Conservation (phyloP, 2,888 invertebrate genomes). For the Halictus ligatus region DNA sequence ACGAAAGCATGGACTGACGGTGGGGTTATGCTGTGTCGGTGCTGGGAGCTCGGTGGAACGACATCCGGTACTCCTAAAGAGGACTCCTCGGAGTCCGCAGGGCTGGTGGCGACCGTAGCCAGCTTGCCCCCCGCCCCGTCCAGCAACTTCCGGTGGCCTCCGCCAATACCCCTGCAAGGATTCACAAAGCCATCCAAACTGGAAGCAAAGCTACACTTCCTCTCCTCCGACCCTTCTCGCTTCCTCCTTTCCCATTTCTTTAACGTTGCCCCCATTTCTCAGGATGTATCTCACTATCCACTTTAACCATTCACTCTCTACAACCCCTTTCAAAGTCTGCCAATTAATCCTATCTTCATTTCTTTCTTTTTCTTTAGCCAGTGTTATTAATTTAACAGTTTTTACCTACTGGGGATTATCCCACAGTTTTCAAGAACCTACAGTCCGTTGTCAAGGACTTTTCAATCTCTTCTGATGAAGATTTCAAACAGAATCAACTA, state of each 20-base stretch:
- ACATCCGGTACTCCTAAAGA: slow-evolving; percentile 81
- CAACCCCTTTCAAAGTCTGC: background rate
- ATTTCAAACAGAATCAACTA: too few species aligned
- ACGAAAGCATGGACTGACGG: slow-evolving; percentile 85
- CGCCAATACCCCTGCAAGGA: slow-evolving; percentile 85
- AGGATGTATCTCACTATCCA: background rate
- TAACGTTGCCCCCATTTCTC: background rate
- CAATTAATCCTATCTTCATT: background rate
- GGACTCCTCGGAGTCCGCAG: slow-evolving; percentile 85
- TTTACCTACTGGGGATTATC: too few species aligned
- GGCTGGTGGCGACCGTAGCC: slow-evolving; percentile 86
- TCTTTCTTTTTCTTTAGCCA: background rate
- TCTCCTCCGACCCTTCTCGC: slow-evolving; percentile 16
- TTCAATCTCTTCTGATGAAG: too few species aligned
- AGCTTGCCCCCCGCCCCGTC: slow-evolving; percentile 85
- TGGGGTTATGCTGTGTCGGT: slow-evolving; percentile 86
- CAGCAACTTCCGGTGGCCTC: slow-evolving; percentile 85
- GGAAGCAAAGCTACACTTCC: slow-evolving; percentile 65
- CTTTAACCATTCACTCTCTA: background rate
- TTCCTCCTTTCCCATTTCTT: slow-evolving; percentile 8
- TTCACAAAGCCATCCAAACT: slow-evolving; percentile 78
- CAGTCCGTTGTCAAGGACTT: too few species aligned
- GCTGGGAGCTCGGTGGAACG: slow-evolving; percentile 80
- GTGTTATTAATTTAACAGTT: background rate
- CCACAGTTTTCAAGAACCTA: background rate